These are phyloP conservation scores for Orbicella faveolata DNA, from an alignment of 64 coral and sea anemone genomes.

Conservation along the genomic window DNA sequence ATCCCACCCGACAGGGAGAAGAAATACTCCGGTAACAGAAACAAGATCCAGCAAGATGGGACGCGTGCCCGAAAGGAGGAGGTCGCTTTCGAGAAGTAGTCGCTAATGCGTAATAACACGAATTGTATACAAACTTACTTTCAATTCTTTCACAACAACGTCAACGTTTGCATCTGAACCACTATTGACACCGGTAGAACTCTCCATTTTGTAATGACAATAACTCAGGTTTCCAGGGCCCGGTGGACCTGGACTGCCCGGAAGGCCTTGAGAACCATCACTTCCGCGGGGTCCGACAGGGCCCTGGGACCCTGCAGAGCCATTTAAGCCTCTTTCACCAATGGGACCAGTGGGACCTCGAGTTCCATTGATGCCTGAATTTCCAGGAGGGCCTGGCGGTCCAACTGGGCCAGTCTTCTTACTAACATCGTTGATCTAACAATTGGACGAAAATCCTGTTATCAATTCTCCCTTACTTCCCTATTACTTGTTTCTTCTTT, in stretches of 20 bases:
- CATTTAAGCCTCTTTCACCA: background rate
- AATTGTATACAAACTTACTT: background rate
- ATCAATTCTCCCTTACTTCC: no score
- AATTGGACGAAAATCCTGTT: background rate
- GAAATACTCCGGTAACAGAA: no score
- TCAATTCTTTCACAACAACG: background rate
- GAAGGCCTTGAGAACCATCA: background rate
- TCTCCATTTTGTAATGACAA: background rate
- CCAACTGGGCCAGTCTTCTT: background rate
- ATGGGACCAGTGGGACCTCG: conserved; percentile 13
- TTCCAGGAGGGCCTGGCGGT: background rate
- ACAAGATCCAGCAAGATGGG: no score
- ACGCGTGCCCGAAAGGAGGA: background rate
- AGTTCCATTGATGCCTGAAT: background rate
- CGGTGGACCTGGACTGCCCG: background rate
- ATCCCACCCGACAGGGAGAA: no score
- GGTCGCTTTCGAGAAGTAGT: background rate
- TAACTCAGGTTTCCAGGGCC: conserved; percentile 21
- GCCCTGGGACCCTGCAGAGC: background rate
- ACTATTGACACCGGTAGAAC: background rate
- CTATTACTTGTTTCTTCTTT: no score
- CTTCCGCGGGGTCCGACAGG: background rate
- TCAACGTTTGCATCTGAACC: background rate
- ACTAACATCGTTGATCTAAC: background rate
- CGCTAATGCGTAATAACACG: background rate